These are phyloP conservation scores for Deroptyus accipitrinus DNA, from an alignment of 2,113 vertebrate species.

Conservation along the genomic window DNA sequence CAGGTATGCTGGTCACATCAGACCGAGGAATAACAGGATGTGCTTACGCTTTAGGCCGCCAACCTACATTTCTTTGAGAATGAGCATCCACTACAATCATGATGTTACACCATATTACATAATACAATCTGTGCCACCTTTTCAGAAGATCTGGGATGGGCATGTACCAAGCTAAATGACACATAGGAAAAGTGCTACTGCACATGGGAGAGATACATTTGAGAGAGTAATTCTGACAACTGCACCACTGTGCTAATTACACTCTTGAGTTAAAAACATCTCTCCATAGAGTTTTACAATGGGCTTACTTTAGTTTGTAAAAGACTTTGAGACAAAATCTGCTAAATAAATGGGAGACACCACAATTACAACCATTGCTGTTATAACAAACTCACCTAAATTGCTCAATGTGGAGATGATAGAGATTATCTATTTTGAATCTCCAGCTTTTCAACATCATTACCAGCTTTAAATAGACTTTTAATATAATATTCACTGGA, in stretches of 20 bases:
- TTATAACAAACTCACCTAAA: not conserved
- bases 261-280: not conserved
- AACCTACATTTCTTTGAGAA: not conserved
- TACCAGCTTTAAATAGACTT: not conserved
- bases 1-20: not conserved
- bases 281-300: not conserved
- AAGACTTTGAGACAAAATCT: not conserved
- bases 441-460: not conserved
- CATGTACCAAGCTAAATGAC: not conserved
- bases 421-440: not conserved
- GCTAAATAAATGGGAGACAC: not conserved
- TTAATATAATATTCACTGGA: not conserved
- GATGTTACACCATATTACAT: not conserved
- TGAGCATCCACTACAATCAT: not conserved
- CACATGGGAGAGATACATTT: accelerated
- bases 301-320: not conserved
- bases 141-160: not conserved
- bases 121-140: not conserved
- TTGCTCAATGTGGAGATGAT: not conserved
- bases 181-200: not conserved
- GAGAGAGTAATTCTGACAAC: not conserved
- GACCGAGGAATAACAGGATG: not conserved
- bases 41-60: not conserved
- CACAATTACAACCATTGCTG: not conserved
- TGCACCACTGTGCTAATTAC: not conserved